Conservation (phyloP, 2,888 invertebrate genomes). For the Pollenia labialis region DNA sequence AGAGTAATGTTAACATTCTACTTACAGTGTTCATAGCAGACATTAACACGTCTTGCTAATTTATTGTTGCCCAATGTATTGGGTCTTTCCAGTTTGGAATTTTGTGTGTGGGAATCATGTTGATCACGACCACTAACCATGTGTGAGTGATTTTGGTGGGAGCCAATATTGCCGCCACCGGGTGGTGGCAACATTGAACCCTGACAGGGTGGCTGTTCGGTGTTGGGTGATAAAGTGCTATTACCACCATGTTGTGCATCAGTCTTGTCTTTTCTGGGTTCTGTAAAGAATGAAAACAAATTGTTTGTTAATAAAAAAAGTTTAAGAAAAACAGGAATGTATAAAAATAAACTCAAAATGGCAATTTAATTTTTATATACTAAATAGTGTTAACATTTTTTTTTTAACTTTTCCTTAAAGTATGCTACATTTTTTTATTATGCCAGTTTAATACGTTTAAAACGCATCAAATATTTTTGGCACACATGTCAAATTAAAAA, state of each 20-base stretch:
- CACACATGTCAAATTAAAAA: constrained; percentile 11
- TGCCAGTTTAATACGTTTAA: background rate
- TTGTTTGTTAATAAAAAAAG: background rate
- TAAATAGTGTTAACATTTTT: background rate
- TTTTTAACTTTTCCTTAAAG: background rate
- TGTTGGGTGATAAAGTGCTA: constrained; percentile 86
- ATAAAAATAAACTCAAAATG: background rate
- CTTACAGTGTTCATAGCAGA: constrained; percentile 92
- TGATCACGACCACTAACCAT: constrained; percentile 77
- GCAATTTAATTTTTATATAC: background rate
- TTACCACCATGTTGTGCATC: constrained; percentile 86
- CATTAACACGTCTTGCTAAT: constrained; percentile 88
- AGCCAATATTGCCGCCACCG: constrained; percentile 83
- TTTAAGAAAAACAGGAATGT: background rate
- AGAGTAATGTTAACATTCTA: constrained; percentile 72
- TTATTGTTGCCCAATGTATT: constrained; percentile 91
- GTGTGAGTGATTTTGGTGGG: constrained; percentile 76
- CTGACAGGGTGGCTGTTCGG: constrained; percentile 84
- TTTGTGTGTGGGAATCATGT: constrained; percentile 78
- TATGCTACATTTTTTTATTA: background rate
- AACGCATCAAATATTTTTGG: background rate
- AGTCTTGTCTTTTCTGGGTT: constrained; percentile 97
- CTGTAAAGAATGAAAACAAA: constrained; percentile 85
- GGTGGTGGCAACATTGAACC: constrained; percentile 83
- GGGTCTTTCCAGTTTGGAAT: constrained; percentile 90